phyloP scores from a whole-genome alignment of 1,140 invertebrate species.

The Drosophila sucinea region DNA sequence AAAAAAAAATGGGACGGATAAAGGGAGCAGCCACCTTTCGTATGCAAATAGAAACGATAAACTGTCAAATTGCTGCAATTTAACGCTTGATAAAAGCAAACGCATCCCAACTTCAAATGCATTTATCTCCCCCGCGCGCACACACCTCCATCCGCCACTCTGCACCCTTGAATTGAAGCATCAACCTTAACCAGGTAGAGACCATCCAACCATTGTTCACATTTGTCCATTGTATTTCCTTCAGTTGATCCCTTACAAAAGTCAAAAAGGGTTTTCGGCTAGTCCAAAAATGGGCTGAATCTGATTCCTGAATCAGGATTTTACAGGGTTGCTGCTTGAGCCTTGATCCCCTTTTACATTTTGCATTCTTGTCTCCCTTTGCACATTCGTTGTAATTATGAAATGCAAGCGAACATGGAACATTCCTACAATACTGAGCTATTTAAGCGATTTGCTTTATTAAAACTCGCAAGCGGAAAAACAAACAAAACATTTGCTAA shows the following conservation, averaged over 20 bases:
- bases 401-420: constrained; percentile 30
- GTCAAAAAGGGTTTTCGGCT: constrained; percentile 58
- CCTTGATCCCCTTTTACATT: constrained; percentile 25
- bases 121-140: neutral
- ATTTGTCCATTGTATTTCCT: constrained; percentile 28
- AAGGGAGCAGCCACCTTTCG: constrained; percentile 12
- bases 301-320: neutral
- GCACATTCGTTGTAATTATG: constrained; percentile 56
- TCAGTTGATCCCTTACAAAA: constrained; percentile 36
- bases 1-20: neutral
- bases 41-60: constrained; percentile 67
- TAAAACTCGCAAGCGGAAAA: constrained; percentile 54
- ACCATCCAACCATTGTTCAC: constrained; percentile 26
- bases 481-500: constrained; percentile 67
- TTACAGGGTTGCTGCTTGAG: neutral
- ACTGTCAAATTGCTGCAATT: constrained; percentile 75
- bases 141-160: neutral
- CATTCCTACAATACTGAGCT: constrained; percentile 39
- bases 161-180: too few species aligned
- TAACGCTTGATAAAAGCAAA: constrained; percentile 66
- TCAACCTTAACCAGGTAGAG: constrained; percentile 19
- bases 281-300: constrained; percentile 21
- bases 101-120: constrained; percentile 20
- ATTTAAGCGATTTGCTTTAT: constrained; percentile 76
- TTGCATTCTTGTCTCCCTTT: constrained; percentile 44